phyloP scores from a whole-genome alignment of 2,888 invertebrate genomes.

The Meteorus colon region DNA sequence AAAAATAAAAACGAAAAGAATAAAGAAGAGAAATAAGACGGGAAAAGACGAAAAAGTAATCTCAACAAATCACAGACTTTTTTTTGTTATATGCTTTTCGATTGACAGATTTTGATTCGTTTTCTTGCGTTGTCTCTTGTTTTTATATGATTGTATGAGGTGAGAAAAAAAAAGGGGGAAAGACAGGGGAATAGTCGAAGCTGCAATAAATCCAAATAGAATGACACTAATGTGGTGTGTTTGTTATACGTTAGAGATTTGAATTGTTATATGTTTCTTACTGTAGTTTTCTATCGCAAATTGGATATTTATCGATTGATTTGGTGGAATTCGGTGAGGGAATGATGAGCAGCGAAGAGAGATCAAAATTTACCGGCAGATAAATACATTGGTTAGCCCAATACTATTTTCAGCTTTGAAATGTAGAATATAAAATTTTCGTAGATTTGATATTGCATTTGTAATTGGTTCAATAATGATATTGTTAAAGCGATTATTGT shows the following conservation, averaged over 20 bases:
- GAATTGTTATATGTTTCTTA: not conserved
- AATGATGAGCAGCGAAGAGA: too few species aligned
- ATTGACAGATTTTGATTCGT: slow-evolving; percentile 1
- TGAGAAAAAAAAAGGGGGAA: not conserved
- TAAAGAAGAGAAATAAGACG: not conserved
- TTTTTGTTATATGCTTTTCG: not conserved
- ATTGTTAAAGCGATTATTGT: too few species aligned
- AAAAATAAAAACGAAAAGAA: not conserved
- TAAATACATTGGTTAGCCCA: too few species aligned
- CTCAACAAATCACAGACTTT: not conserved
- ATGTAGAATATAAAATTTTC: too few species aligned
- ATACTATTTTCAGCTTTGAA: too few species aligned
- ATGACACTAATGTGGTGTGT: not conserved
- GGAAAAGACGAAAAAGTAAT: not conserved
- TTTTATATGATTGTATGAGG: not conserved
- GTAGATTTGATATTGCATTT: too few species aligned
- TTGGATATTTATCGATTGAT: not conserved
- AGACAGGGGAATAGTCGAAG: not conserved
- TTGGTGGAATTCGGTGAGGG: not conserved
- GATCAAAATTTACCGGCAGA: too few species aligned
- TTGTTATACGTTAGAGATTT: too few species aligned
- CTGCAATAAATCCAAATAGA: not conserved
- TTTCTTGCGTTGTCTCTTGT: not conserved
- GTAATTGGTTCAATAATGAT: too few species aligned
- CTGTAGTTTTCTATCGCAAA: not conserved